These are phyloP conservation scores for Zaprionus davidi DNA, from an alignment of 1,140 invertebrate genomes.

Conservation along the genomic window DNA sequence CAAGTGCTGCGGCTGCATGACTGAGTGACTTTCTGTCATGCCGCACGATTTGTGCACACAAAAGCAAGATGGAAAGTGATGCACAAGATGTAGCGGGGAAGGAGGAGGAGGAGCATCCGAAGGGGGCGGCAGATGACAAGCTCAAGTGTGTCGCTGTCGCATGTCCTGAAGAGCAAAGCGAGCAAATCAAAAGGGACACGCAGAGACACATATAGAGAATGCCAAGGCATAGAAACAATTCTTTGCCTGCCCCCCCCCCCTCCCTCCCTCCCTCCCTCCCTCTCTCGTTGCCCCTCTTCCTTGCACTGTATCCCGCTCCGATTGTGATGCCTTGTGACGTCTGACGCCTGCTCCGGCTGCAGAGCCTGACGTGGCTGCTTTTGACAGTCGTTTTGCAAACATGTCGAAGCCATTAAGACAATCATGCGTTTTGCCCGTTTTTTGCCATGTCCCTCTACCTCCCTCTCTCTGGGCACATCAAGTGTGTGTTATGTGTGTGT, in stretches of 20 bases:
- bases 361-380: conserved; percentile 65
- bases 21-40: conserved; percentile 75
- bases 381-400: conserved; percentile 83
- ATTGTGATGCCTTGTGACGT: conserved; percentile 37
- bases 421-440: conserved; percentile 66
- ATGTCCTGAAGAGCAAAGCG: conserved; percentile 52
- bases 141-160: conserved; percentile 57
- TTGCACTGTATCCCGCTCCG: not conserved
- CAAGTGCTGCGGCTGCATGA: conserved; percentile 73
- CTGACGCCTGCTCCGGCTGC: conserved; percentile 21
- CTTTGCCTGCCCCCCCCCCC: not conserved
- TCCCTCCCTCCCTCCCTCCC: not conserved
- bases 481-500: conserved; percentile 42
- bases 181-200: conserved; percentile 73
- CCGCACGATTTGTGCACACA: conserved; percentile 60
- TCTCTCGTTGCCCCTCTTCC: not conserved
- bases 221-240: conserved; percentile 35
- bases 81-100: conserved; percentile 2
- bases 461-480: conserved; percentile 37
- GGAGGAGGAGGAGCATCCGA: not conserved
- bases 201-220: conserved; percentile 10
- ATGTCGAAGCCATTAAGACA: conserved; percentile 83
- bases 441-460: not conserved
- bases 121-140: conserved; percentile 54
- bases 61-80: conserved; percentile 29